Percentiles rank a stretch among this genome's conserved stretches.
Evolutionary conservation across 2,888 invertebrate genomes (phyloP).

Genomic region (Petrolisthes manimaculis): DNA sequence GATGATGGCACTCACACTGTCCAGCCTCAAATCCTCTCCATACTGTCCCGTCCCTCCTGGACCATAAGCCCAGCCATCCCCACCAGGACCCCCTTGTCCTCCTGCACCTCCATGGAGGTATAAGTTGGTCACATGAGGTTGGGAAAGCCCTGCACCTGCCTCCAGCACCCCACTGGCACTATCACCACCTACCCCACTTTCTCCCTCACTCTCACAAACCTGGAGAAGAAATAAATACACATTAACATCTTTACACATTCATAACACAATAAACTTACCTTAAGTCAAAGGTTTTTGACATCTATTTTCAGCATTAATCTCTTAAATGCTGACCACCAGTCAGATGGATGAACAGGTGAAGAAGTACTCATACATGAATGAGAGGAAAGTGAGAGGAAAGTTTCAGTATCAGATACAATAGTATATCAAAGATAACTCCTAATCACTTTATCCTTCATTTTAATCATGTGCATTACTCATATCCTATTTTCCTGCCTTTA

Average conservation of each 20-base stretch:
- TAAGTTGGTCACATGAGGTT: constrained; percentile 33
- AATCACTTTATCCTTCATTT: too few relatives aligned
- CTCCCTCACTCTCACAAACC: constrained; percentile 54
- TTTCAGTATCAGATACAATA: too few relatives aligned
- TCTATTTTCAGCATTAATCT: too few relatives aligned
- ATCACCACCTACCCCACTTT: constrained; percentile 38
- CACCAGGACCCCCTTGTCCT: not conserved
- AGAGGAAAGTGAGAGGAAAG: too few relatives aligned
- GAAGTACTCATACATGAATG: too few relatives aligned
- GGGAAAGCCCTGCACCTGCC: constrained; percentile 37
- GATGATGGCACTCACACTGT: constrained; percentile 66
- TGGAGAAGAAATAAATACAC: constrained; percentile 21
- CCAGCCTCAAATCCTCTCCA: constrained; percentile 54
- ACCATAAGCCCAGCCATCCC: not conserved
- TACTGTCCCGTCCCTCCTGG: constrained; percentile 39
- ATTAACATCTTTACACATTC: not conserved
- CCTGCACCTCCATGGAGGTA: constrained; percentile 33
- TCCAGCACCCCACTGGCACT: constrained; percentile 53
- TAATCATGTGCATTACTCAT: too few relatives aligned
- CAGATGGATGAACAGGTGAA: too few relatives aligned
- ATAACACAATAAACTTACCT: not conserved
- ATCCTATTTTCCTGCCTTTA: too few relatives aligned
- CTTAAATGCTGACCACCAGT: too few relatives aligned
- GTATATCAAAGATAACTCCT: too few relatives aligned
- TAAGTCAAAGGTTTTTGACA: not conserved